A percentile compares a stretch with the other conserved stretches of the same genome.
These are phyloP conservation scores for Therioaphis trifolii DNA, from an alignment of 2,888 invertebrate genomes.

Conservation along the genomic window DNA sequence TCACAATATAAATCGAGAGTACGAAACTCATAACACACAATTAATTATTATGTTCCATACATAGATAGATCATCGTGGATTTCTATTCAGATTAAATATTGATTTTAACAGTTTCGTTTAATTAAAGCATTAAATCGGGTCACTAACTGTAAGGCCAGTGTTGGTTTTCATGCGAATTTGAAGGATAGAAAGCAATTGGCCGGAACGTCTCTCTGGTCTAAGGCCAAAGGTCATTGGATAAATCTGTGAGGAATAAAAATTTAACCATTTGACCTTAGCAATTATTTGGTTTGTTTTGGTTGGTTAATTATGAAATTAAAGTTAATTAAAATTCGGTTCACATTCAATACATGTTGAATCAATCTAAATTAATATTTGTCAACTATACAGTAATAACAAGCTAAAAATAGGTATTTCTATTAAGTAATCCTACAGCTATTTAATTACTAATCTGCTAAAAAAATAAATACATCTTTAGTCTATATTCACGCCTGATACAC, in stretches of 20 bases:
- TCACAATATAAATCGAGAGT: neutral
- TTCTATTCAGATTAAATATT: neutral
- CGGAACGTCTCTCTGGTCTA: conserved; percentile 28
- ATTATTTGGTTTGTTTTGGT: no score
- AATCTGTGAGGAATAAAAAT: conserved; percentile 12
- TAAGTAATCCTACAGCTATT: no score
- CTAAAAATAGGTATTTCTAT: no score
- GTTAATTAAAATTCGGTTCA: no score
- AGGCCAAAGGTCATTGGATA: conserved; percentile 24
- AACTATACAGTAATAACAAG: no score
- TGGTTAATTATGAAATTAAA: no score
- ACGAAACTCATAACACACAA: neutral
- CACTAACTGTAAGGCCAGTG: conserved; percentile 31
- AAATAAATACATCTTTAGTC: no score
- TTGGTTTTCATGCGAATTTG: neutral
- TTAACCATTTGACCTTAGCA: no score
- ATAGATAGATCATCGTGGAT: neutral
- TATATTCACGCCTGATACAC: no score
- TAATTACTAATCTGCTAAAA: no score
- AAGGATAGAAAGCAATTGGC: conserved; percentile 54
- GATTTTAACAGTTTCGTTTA: neutral
- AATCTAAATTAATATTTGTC: no score
- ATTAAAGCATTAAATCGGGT: conserved; percentile 23
- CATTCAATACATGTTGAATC: no score
- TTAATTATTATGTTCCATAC: neutral